Percentiles rank a stretch among this genome's conserved stretches.
phyloP scores from a whole-genome alignment of 2,888 invertebrate genomes.

The Drosophila phalerata region DNA sequence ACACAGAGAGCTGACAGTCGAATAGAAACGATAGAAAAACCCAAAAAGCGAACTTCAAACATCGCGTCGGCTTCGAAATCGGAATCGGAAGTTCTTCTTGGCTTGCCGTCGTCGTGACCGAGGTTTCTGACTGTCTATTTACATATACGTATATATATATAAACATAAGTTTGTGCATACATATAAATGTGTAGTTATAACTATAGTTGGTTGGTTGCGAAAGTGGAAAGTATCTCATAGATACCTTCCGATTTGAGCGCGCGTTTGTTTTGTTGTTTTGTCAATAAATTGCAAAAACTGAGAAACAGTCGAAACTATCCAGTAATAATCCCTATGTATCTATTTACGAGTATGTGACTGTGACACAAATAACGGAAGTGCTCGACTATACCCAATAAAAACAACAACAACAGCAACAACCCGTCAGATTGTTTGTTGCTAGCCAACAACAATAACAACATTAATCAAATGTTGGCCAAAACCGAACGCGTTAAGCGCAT shows the following conservation, averaged over 20 bases:
- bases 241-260: conserved; percentile 59
- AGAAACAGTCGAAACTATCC: conserved; percentile 30
- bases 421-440: conserved; percentile 44
- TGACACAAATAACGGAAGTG: conserved; percentile 74
- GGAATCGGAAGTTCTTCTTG: conserved; percentile 72
- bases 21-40: conserved; percentile 46
- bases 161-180: conserved; percentile 33
- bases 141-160: conserved; percentile 16
- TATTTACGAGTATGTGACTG: conserved; percentile 31
- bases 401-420: conserved; percentile 35
- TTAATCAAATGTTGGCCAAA: conserved; percentile 67
- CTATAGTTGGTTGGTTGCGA: conserved; percentile 57
- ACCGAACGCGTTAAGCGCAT: conserved; percentile 59
- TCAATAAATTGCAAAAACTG: conserved; percentile 62
- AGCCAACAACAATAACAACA: conserved; percentile 52
- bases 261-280: conserved; percentile 73
- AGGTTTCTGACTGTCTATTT: conserved; percentile 68
- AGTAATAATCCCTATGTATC: conserved; percentile 25
- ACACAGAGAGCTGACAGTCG: conserved; percentile 34
- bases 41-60: conserved; percentile 50
- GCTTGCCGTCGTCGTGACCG: conserved; percentile 64
- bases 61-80: conserved; percentile 49
- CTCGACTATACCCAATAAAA: conserved; percentile 43
- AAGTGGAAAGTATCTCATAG: conserved; percentile 74
- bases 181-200: conserved; percentile 24